These are phyloP conservation scores for Electrophaes corylata DNA, from an alignment of 2,888 invertebrate species.

Conservation along the genomic window DNA sequence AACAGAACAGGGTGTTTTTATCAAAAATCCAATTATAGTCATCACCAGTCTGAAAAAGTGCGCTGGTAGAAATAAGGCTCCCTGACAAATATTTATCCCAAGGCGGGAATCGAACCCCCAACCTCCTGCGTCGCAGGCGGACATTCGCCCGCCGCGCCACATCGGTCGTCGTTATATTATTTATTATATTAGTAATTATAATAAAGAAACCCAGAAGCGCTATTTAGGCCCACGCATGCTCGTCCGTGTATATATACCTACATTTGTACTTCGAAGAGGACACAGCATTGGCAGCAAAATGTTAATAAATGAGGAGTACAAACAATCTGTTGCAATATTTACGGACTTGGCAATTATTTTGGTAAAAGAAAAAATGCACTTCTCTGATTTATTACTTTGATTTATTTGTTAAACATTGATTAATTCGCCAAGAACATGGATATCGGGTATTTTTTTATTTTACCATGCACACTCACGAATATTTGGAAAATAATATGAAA, in stretches of 20 bases:
- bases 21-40: too few relatives aligned
- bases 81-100: too few relatives aligned
- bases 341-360: slow-evolving; percentile 27
- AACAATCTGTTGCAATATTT: slow-evolving; percentile 28
- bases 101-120: too few relatives aligned
- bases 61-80: too few relatives aligned
- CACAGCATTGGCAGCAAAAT: slow-evolving; percentile 24
- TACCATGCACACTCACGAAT: background rate
- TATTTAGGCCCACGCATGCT: slow-evolving; percentile 1
- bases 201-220: background rate
- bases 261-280: background rate
- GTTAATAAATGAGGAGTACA: slow-evolving; percentile 22
- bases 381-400: slow-evolving; percentile 22
- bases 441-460: background rate
- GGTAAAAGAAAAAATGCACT: slow-evolving; percentile 24
- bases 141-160: too few relatives aligned
- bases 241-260: slow-evolving; percentile 5
- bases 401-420: slow-evolving; percentile 19
- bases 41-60: too few relatives aligned
- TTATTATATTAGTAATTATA: background rate
- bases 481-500: too few relatives aligned
- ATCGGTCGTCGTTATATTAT: too few relatives aligned
- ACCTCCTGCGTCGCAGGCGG: too few relatives aligned
- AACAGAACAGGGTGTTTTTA: too few relatives aligned
- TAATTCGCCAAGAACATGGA: slow-evolving; percentile 2